Percentiles rank a stretch among this genome's conserved stretches.
Evolutionary conservation across 2,797 vertebrate genomes (phyloP).

Genomic region (Trachops cirrhosus): DNA sequence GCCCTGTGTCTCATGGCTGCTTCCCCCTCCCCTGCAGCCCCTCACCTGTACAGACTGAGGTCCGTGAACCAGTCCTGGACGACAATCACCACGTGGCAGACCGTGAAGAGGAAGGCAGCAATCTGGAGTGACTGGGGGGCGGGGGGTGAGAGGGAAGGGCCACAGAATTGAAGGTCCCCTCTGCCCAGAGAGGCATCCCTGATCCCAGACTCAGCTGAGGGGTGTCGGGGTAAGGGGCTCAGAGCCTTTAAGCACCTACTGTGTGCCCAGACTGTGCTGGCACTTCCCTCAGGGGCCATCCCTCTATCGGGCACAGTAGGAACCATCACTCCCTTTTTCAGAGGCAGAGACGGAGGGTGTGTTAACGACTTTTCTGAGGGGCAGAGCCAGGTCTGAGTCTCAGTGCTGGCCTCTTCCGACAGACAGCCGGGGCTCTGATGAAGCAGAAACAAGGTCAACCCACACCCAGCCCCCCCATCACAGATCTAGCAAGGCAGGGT

Average conservation of each 20-base stretch:
- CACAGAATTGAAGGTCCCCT: neutral
- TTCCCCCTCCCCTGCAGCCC: rapidly evolving
- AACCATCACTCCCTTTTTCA: too few species aligned
- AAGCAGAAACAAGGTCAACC: neutral
- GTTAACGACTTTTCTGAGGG: neutral
- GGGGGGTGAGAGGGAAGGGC: neutral
- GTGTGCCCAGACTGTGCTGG: neutral
- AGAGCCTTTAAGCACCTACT: neutral
- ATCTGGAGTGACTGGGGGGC: constrained; percentile 91
- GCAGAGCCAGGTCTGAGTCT: neutral
- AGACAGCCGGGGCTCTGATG: neutral
- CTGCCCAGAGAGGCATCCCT: neutral
- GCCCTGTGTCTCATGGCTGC: rapidly evolving
- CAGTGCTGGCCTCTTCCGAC: neutral
- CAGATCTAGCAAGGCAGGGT: neutral
- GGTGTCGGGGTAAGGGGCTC: neutral
- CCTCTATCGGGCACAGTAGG: neutral
- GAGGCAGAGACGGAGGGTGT: neutral
- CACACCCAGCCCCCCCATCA: rapidly evolving
- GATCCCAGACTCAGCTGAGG: neutral
- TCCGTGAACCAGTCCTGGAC: constrained; percentile 96
- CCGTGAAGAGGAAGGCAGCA: constrained; percentile 93
- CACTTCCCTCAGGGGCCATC: neutral
- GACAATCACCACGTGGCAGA: constrained; percentile 93
- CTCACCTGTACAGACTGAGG: constrained; percentile 91